phyloP scores from a whole-genome alignment of 2,797 vertebrate genomes.

The Hydrolagus colliei region DNA sequence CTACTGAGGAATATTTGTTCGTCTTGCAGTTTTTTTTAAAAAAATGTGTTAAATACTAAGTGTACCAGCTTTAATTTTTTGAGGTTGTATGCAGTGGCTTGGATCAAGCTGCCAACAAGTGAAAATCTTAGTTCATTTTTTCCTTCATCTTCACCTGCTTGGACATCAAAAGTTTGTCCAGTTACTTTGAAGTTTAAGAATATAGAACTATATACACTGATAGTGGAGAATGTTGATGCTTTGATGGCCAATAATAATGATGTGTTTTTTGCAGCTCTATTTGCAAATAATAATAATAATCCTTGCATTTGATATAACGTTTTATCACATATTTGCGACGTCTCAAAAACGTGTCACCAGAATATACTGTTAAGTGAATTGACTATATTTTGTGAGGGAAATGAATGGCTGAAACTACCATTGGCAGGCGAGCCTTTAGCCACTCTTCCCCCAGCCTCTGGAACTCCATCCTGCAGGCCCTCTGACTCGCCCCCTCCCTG shows the following conservation, averaged over 20 bases:
- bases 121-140: not conserved
- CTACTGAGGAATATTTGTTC: not conserved
- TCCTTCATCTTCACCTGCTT: not conserved
- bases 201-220: not conserved
- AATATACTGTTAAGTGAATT: no score
- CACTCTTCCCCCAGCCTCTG: no score
- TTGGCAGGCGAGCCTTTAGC: no score
- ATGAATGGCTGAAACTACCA: no score
- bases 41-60: not conserved
- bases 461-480: no score
- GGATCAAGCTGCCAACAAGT: not conserved
- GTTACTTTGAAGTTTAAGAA: slow-evolving; percentile 12
- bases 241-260: not conserved
- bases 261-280: not conserved
- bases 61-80: not conserved
- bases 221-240: not conserved
- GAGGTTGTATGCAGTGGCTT: no score
- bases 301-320: no score
- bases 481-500: no score
- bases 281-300: no score
- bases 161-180: not conserved
- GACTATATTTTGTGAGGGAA: no score
- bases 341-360: no score
- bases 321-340: no score
- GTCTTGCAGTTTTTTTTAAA: not conserved